phyloP scores from a whole-genome alignment of 2,113 vertebrate species.

The Bos indicus region DNA sequence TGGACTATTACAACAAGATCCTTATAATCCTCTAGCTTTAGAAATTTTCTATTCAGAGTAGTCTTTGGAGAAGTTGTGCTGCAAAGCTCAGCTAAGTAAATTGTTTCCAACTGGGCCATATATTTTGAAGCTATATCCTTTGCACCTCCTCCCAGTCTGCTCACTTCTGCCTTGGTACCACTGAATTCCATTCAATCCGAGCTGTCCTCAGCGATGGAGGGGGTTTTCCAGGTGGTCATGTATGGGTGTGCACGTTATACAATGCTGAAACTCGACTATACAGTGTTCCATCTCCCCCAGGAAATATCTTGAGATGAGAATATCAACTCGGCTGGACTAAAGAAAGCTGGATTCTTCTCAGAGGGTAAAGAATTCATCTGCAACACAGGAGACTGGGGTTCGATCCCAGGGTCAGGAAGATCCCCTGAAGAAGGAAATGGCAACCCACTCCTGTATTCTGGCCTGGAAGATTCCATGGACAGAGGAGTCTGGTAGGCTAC shows the following conservation, averaged over 20 bases:
- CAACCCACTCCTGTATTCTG: neutral
- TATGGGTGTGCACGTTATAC: neutral
- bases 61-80: neutral
- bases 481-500: neutral
- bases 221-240: neutral
- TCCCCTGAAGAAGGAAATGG: neutral
- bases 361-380: neutral
- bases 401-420: neutral
- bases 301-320: neutral
- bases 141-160: neutral
- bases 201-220: neutral
- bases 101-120: neutral
- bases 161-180: neutral
- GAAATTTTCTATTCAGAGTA: neutral
- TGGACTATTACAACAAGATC: neutral
- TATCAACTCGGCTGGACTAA: neutral
- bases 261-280: neutral
- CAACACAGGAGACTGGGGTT: neutral
- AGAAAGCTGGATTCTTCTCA: neutral
- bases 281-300: neutral
- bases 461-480: neutral
- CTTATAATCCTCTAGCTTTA: neutral
- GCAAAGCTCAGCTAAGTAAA: neutral
- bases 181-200: neutral
- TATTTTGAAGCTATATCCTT: neutral